These are phyloP conservation scores for Crypturellus undulatus DNA, from an alignment of 2,113 vertebrate genomes.

Conservation along the genomic window DNA sequence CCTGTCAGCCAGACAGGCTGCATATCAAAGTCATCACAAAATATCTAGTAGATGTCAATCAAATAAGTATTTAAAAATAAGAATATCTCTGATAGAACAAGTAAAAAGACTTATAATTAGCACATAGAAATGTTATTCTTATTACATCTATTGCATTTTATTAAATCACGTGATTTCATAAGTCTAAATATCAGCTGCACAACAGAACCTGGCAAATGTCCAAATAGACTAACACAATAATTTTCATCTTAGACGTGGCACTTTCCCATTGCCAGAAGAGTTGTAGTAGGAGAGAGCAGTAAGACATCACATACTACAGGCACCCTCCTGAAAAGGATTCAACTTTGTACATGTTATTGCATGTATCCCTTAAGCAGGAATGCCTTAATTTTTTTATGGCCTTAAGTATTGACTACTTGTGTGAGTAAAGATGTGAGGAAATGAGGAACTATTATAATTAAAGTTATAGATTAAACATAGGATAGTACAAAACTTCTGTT, in stretches of 20 bases:
- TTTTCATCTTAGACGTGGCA: neutral
- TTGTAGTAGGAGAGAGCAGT: neutral
- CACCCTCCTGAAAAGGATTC: neutral
- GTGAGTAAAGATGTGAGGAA: neutral
- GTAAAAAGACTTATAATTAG: neutral
- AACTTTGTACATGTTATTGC: neutral
- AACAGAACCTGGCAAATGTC: neutral
- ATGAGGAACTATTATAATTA: neutral
- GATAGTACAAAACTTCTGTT: neutral
- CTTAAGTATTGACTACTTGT: neutral
- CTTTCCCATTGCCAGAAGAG: neutral
- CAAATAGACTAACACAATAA: neutral
- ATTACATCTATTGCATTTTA: neutral
- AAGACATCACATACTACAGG: neutral
- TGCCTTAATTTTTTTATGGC: neutral
- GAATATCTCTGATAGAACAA: neutral
- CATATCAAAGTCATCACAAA: constrained; percentile 29
- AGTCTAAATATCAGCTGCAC: neutral
- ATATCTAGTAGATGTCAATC: constrained; percentile 36
- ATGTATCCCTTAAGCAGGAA: neutral
- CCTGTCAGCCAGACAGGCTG: neutral
- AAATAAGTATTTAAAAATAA: constrained; percentile 21
- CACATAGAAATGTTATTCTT: neutral
- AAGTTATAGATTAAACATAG: neutral
- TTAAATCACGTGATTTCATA: neutral